Evolutionary conservation across 2,888 invertebrate genomes (phyloP).

Genomic region (Andrena haemorrhoa): DNA sequence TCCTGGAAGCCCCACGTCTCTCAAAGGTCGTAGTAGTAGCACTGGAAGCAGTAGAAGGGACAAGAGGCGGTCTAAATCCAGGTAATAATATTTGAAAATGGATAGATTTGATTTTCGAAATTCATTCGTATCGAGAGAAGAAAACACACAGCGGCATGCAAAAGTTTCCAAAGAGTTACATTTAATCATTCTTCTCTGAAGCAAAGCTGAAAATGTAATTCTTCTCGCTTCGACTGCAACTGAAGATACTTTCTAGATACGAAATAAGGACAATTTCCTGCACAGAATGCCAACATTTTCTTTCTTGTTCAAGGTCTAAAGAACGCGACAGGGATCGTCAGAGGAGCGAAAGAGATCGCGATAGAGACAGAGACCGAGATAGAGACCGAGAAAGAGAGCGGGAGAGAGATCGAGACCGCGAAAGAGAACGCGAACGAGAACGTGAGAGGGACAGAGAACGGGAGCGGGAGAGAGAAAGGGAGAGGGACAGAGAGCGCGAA

Average conservation of each 20-base stretch:
- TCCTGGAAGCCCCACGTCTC: constrained; percentile 79
- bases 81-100: constrained; percentile 77
- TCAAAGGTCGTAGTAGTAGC: constrained; percentile 80
- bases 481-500: constrained; percentile 87
- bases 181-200: too few relatives aligned
- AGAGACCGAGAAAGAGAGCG: constrained; percentile 85
- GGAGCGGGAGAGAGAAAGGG: constrained; percentile 87
- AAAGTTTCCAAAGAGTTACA: too few relatives aligned
- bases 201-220: too few relatives aligned
- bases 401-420: constrained; percentile 84
- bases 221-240: neutral
- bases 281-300: neutral
- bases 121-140: too few relatives aligned
- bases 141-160: too few relatives aligned
- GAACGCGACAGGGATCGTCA: constrained; percentile 85
- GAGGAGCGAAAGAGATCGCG: constrained; percentile 80
- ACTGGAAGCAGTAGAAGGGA: constrained; percentile 82
- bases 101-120: too few relatives aligned
- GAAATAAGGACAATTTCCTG: neutral
- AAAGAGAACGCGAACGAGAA: constrained; percentile 84
- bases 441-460: constrained; percentile 89
- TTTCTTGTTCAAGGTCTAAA: constrained; percentile 72
- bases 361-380: constrained; percentile 86
- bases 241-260: neutral
- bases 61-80: constrained; percentile 85